Evolutionary conservation across 2,113 vertebrate genomes (phyloP), one percentile per base, ranked within the genome.

Genomic region (Mandrillus leucophaeus): DNA sequence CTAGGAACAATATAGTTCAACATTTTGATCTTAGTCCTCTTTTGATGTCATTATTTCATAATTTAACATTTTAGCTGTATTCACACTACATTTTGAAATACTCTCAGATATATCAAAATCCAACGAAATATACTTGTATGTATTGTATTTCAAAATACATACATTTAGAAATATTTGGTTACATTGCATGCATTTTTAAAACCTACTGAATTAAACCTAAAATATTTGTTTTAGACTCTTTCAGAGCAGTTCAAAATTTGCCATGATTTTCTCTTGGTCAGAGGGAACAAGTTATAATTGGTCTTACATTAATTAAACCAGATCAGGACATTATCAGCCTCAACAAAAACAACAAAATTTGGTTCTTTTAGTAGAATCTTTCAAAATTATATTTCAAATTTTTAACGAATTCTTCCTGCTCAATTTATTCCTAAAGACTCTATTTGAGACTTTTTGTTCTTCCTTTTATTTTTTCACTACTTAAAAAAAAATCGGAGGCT

Each of bases 1-100:
- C 14, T 4, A 57, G 22, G 6, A 68, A 50, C 14, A 61, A 84
- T 52, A 35, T 2, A 66, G 3, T 88, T 90, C 59, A 88, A 35
- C 6, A 48, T 80, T 78, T 78, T 72, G 32, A 90, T 64, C 22
- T 94, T 70, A 48, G 8, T 59, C 10, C 32, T 66, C 14, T 79
- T 48, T 59, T 48, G 43, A 81, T 76, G 6, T 32, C 84, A 90
- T 30, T 78, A 73, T 84, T 86, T 90, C 61, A 93, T 64, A 87
- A 18, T 75, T 89, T 90, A 95, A 93, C 12, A 22, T 89, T 88
- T 95, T 83, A 92, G 92, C 78, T 73, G 72, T 50, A 80, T 78
- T 82, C 20, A 78, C 0, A 40, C 0, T 75, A 2, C 0, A 57
- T 16, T 55, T 83, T 66, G 18, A 92, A 90, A 87, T 73, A 52